A percentile compares a stretch with the other conserved stretches of the same genome.
Evolutionary conservation across 2,797 vertebrate genomes (phyloP).

Genomic region (Premnoplex brunnescens): DNA sequence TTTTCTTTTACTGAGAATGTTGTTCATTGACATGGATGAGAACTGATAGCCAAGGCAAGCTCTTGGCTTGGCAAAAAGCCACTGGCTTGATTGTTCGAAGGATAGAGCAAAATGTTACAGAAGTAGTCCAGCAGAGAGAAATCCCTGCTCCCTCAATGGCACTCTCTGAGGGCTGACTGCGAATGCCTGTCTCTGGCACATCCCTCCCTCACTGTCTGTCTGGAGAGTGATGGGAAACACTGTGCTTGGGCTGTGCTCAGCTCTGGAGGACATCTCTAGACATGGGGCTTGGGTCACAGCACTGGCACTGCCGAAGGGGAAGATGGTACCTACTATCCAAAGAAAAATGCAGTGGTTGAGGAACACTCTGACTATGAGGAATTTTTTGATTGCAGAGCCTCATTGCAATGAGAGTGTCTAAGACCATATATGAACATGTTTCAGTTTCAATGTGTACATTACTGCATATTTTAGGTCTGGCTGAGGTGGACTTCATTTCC

Average conservation of each 20-base stretch:
- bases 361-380: background rate
- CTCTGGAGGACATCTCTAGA: background rate
- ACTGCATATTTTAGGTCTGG: background rate
- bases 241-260: background rate
- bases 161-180: rapidly evolving
- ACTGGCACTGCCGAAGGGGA: background rate
- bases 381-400: background rate
- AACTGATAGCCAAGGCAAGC: constrained; percentile 12
- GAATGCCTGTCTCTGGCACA: rapidly evolving
- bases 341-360: background rate
- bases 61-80: background rate
- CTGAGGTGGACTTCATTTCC: background rate
- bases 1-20: constrained; percentile 5
- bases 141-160: background rate
- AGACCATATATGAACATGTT: rapidly evolving
- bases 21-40: background rate
- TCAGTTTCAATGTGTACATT: background rate
- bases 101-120: background rate
- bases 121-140: background rate
- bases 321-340: background rate
- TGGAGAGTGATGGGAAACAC: rapidly evolving
- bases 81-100: background rate
- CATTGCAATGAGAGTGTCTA: background rate
- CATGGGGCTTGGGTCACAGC: rapidly evolving
- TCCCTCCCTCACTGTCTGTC: background rate